Conservation (phyloP, 1,140 invertebrate genomes). For the Ceratoteleas bidentatus region DNA sequence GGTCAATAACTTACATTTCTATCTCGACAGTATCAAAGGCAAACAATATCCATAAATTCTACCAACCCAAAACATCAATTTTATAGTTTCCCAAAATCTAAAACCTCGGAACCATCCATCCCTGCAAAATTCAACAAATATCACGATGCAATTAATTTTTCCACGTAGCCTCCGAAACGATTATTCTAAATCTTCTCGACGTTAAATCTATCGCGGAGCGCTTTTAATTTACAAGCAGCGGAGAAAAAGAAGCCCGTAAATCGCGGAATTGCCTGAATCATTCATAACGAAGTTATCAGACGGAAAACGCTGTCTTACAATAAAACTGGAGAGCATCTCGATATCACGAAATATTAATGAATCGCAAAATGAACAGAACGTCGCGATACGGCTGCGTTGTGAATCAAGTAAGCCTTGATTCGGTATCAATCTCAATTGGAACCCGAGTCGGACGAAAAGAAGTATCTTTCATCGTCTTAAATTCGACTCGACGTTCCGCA, state of each 20-base stretch:
- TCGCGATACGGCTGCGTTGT: conserved; percentile 9
- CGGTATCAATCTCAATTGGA: conserved; percentile 48
- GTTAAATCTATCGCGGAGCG: too few relatives aligned
- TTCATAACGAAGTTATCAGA: conserved; percentile 34
- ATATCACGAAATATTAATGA: conserved; percentile 47
- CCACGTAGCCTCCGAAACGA: too few relatives aligned
- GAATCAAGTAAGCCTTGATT: conserved; percentile 28
- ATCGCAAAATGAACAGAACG: conserved; percentile 28
- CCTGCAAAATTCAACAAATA: too few relatives aligned
- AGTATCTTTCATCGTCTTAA: conserved; percentile 55
- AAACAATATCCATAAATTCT: too few relatives aligned
- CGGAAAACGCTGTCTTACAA: conserved; percentile 27
- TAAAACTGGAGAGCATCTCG: conserved; percentile 22
- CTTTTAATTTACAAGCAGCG: too few relatives aligned
- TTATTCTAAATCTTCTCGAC: too few relatives aligned
- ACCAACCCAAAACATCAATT: too few relatives aligned
- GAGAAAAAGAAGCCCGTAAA: conserved; percentile 1
- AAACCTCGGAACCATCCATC: too few relatives aligned
- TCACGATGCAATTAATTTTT: too few relatives aligned
- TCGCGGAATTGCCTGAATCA: conserved; percentile 22
- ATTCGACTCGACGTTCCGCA: conserved; percentile 45
- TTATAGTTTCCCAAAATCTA: too few relatives aligned
- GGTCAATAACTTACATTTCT: too few relatives aligned
- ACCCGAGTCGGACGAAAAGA: conserved; percentile 37
- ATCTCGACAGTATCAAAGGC: too few relatives aligned